These are phyloP conservation scores for Pseudorasbora parva DNA, from an alignment of 2,113 vertebrate species.

Conservation along the genomic window DNA sequence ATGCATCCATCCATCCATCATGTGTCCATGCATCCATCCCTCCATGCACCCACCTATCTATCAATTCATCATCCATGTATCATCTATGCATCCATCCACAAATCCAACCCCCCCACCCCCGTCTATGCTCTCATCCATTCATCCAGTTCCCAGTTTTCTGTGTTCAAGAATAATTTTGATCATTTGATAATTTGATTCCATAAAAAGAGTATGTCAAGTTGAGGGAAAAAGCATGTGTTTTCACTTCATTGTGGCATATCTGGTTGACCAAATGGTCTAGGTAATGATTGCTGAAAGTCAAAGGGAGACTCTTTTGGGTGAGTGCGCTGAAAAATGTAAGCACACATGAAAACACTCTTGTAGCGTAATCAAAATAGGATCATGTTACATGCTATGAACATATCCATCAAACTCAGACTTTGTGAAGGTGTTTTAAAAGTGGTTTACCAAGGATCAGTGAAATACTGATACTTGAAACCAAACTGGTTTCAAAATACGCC, in stretches of 20 bases:
- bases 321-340: neutral
- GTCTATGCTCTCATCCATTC: neutral
- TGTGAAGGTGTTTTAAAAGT: neutral
- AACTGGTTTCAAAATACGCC: no score
- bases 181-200: neutral
- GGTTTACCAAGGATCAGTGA: constrained; percentile 3
- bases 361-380: constrained; percentile 9
- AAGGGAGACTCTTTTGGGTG: neutral
- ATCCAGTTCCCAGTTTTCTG: neutral
- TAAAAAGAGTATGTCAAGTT: neutral
- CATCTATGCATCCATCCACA: neutral
- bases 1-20: neutral
- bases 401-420: neutral
- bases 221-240: constrained; percentile 31
- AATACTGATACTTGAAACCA: constrained; percentile 3
- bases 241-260: neutral
- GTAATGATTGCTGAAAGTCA: constrained; percentile 22
- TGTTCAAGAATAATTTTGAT: neutral
- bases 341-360: neutral
- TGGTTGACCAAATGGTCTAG: neutral
- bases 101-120: no score
- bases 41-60: no score
- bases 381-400: neutral
- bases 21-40: neutral
- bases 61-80: no score